Evolutionary conservation across 92 coral and sea anemone species (phyloP).

Genomic region (Actinostola sp.): DNA sequence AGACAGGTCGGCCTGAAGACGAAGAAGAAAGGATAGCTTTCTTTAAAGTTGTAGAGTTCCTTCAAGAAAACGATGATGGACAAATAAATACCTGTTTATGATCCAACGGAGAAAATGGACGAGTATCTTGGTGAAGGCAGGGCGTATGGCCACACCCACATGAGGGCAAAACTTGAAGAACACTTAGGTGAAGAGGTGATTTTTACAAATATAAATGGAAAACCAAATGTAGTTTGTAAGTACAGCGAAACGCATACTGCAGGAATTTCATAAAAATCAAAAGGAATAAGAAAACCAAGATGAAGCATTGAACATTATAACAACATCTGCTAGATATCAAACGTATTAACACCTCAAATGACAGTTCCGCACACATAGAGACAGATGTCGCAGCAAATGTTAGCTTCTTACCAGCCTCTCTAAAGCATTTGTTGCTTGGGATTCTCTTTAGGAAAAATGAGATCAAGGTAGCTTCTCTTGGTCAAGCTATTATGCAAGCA

Average conservation of each 20-base stretch:
- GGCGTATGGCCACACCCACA: constrained; percentile 34
- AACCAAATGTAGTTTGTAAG: constrained; percentile 35
- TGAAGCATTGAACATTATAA: no score
- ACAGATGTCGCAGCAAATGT: no score
- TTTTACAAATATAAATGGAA: constrained; percentile 14
- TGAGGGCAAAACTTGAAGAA: constrained; percentile 35
- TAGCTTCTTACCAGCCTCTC: no score
- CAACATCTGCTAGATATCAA: no score
- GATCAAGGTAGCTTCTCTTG: constrained; percentile 15
- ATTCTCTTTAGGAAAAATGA: no score
- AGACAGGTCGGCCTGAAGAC: constrained; percentile 57
- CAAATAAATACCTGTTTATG: constrained; percentile 13
- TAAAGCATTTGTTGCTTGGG: no score
- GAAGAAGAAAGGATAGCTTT: constrained; percentile 40
- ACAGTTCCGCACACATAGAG: no score
- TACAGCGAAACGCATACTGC: constrained; percentile 31
- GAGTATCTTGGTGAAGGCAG: constrained; percentile 15
- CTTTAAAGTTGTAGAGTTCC: constrained; percentile 22
- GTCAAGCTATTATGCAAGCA: constrained; percentile 15
- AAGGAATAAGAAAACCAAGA: not conserved
- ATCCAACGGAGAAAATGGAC: constrained; percentile 19
- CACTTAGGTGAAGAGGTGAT: constrained; percentile 40
- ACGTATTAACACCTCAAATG: no score
- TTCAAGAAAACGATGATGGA: constrained; percentile 38
- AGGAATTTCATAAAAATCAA: constrained; percentile 19